Evolutionary conservation across 1,140 invertebrate genomes (phyloP), one percentile per base, ranked within the genome.

Genomic region (Odontomachus brunneus): DNA sequence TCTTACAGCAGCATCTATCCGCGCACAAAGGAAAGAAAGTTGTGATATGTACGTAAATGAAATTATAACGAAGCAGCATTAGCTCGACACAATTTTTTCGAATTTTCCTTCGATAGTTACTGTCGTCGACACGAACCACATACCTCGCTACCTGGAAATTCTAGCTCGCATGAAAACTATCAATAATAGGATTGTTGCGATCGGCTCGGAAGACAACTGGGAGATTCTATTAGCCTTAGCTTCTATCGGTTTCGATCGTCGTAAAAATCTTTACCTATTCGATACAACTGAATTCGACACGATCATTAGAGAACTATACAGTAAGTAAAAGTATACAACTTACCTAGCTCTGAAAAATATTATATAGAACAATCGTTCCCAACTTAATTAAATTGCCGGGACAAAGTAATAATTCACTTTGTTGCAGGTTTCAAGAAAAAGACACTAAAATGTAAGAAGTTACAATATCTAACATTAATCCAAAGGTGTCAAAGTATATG

Each of bases 211-310:
- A 63, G 71, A 87, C 26, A 81, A 90, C 71, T 83, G 76, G 76
- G 72, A 88, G 49, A 19, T 60, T 53, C 73, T 89, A 29, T 48
- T 84, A 60, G 82, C 87, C 15, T 14, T 88, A n/a, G 80, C 87
- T 26, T 89, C 89, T 12, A 83, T 88, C 38, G 87, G 85, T 24
- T 83, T 84, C 29, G 80, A 90, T 62, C 57, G 81, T 60, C 83
- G 84, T 60, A 57, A 72, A 9, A 88, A 90, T 82, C 69, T 89
- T 44, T 89, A 86, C 51, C 78, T 90, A 26, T 84, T 90, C 53
- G 48, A 88, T 17, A 60, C 75, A 5, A 17, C 51, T 15, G 83
- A 88, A 75, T 82, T 90, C 19, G 59, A 83, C 55, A 49, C 22
- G 48, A 65, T 89, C 15, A 74, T 84, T 15, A 53, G 82, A 17